Evolutionary conservation across 1,140 invertebrate species (phyloP), one percentile per base, ranked within the genome.

Genomic region (Drosophila lowei): DNA sequence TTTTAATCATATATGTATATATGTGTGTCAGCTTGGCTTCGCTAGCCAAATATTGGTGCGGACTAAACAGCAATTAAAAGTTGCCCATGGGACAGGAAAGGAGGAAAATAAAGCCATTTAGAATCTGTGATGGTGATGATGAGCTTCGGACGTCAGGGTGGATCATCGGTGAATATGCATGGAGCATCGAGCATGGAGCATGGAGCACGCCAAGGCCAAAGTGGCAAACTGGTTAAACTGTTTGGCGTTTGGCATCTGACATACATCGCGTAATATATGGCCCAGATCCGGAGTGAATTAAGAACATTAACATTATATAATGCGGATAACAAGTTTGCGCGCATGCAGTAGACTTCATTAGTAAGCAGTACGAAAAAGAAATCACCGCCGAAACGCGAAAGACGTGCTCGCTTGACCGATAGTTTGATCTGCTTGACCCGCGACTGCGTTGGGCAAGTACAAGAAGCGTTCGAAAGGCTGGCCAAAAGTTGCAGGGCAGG

Each of bases 21-120:
- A 25, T 65, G 59, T 18, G 18, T 65, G 59, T 64, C 59, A 64
- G 4, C 5, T 25, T 25, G 23, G 23, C 59, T 66, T 80, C 59
- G 44, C 30, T 56, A 6, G 30, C 28, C 68, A 81, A 85, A 85
- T 85, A 85, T 85, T 85, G 56, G 66, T 34, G 49, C 73, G 74
- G 81, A 85, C 79, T 78, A 81, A 85, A 85, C 62, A 85, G 41
- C 70, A 78, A 88, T 85, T 88, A 85, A 81, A 64, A 62, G 16
- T 62, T 62, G 62, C 57, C 72, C 81, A 66, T 62, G 68, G 30
- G 50, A 50, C 62, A 42, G 63, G 65, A 67, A 68, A 67, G 68
- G 30, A 52, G 52, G 38, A 41, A 11, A n/a, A 77, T 63, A 67
- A 62, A 43, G 53, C 15, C 53, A 66, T 65, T 74, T 78, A 85